Base-by-base conservation (phyloP, 2,888 invertebrate genomes). In the Luperina nickerlii region DNA sequence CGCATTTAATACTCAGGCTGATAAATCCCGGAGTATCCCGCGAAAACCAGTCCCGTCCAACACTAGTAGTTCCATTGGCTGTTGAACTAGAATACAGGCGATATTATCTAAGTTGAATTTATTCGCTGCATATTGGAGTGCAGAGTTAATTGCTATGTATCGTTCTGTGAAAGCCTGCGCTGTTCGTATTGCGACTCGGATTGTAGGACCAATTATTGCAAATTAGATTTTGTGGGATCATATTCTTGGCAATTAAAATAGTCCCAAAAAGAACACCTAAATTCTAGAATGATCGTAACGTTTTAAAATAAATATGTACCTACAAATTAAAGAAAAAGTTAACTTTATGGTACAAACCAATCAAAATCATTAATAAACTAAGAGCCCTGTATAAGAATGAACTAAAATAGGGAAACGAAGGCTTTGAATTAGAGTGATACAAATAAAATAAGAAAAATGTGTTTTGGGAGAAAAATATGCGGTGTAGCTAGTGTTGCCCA, bases 121-220 rank as follows among this genome's bases (percentile, higher is more conserved):
- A 90, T 89, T 89, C 83, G 74, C 78, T 80, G 90, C 87, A 82
- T 88, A 90, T 87, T 90, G 82, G 87, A 88, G 89, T 88, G 82
- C 84, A 54, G 80, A 81, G 82, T 89, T 90, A 90, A 90, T 90
- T 90, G 89, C 88, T 89, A 89, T 90, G 90, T 90, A 89, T 90
- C 87, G 84, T 80, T 84, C 87, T 85, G 87, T 87, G 89, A 90
- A 90, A 91, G 90, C 91, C 74, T 90, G 89, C 9, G 83, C 15
- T 11, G 54, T 85, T 86, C 91, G 7, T 78, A 51, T 84, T 91
- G 62, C 7, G 60, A 27, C 87, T 48, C 1, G 8, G 13, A 54
- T 24, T 15, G 2, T 72, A 18, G 27, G 51, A 74, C 82, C 82
- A 48, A 2, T 6, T 27, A 66, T 66, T 45, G 15, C 9, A 15